Percentiles rank a stretch among this genome's conserved stretches.
phyloP scores from a whole-genome alignment of 2,113 vertebrate species.

The Macrotus californicus region DNA sequence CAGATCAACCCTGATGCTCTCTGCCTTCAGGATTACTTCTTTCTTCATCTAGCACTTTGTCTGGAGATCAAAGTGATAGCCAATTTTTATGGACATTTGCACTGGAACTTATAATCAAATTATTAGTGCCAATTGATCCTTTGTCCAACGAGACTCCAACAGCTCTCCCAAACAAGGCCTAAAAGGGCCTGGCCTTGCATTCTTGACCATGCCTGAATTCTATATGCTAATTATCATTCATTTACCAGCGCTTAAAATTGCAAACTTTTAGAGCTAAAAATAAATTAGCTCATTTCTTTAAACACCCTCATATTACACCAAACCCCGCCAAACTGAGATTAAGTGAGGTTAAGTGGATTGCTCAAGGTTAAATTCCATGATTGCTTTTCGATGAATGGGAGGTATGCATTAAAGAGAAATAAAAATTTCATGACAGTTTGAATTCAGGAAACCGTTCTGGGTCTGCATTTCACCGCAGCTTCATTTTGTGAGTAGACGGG shows the following conservation, averaged over 20 bases:
- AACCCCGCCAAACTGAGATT: not conserved
- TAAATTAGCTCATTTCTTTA: not conserved
- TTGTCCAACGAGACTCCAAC: not conserved
- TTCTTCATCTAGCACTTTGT: not conserved
- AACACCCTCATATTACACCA: not conserved
- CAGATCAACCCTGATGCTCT: not conserved
- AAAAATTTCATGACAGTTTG: not conserved
- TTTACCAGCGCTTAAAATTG: not conserved
- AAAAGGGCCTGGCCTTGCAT: not conserved
- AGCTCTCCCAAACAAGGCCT: not conserved
- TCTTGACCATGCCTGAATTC: not conserved
- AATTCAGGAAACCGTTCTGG: not conserved
- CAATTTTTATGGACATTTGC: not conserved
- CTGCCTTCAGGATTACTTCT: not conserved
- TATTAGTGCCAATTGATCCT: not conserved
- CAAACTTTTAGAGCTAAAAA: not conserved
- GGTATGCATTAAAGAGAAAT: not conserved
- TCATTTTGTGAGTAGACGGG: not conserved
- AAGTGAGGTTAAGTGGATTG: not conserved
- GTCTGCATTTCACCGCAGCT: not conserved
- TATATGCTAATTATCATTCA: not conserved
- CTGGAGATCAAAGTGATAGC: not conserved
- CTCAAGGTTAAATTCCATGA: not conserved
- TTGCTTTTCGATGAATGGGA: not conserved
- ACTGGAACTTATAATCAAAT: not conserved